Base-by-base conservation (phyloP, 1,140 invertebrate species). In the Drosophila nigrodunni region DNA sequence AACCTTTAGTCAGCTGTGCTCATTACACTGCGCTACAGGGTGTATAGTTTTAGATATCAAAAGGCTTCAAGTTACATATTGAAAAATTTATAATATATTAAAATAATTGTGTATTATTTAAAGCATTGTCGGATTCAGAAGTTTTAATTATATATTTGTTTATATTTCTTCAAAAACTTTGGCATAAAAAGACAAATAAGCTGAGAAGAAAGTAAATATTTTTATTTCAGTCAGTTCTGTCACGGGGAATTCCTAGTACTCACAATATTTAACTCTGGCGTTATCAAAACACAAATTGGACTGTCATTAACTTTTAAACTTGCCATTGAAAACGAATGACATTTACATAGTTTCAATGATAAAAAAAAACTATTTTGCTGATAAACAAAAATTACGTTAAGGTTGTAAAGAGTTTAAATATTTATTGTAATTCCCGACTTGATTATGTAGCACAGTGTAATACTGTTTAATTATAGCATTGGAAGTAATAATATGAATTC, bases 261-360 rank as follows among this genome's bases (percentile, higher is more conserved):
- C 25, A 3, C 10, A 43, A 11, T n/a, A 11, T 50, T 50, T 15
- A 25, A 3, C 37, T 18, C 21, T 18, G 10, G 5, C 37, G 21
- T 10, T 65, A 57, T 35, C 13, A 79, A 60, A 55, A 50, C 47
- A 59, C 3, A 57, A 70, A 69, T 30, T 15, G 9, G 43, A 13
- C 11, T 43, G 60, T 21, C n/a, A 41, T 60, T 50, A 70, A 50
- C 37, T 11, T 18, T 64, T 55, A 46, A 73, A 43, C n/a, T 58
- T 76, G 77, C 9, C 76, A 83, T 71, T 82, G 76, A 83, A 49
- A 37, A 13, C 30, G 35, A 49, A 57, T 49, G 44, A 7, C 62
- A 75, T 67, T 78, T 62, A 65, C 64, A 49, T 60, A n/a, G 34
- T 47, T 13, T 9, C 4, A 59, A 18, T 7, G 34, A 46, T 55